phyloP scores from a whole-genome alignment of 1,140 invertebrate species.

The Andricus grossulariae region DNA sequence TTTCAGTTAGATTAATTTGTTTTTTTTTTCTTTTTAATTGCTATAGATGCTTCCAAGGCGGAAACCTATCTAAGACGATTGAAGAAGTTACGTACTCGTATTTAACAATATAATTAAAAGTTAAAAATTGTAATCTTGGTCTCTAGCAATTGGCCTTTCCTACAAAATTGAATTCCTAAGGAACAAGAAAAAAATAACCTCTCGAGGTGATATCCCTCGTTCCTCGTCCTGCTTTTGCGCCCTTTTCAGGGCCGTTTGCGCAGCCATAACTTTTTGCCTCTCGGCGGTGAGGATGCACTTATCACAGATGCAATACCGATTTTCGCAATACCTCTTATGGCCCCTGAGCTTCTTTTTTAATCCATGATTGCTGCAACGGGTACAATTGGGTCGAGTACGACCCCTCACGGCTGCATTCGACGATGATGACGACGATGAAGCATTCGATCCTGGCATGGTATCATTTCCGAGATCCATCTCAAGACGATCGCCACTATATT shows the following conservation, averaged over 20 bases:
- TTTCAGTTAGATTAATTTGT: no score
- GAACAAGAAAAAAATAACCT: constrained; percentile 61
- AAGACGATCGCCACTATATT: neutral
- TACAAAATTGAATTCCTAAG: no score
- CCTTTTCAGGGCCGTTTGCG: constrained; percentile 79
- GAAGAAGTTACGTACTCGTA: no score
- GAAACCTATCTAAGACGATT: no score
- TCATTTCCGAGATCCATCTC: neutral
- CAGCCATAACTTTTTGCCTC: constrained; percentile 87
- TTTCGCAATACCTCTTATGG: constrained; percentile 93
- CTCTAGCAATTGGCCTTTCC: neutral
- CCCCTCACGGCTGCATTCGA: no score
- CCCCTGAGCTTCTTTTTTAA: constrained; percentile 90
- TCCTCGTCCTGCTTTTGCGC: neutral
- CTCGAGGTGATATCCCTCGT: constrained; percentile 56
- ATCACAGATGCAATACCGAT: constrained; percentile 86
- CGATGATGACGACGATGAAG: neutral
- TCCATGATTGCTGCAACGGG: constrained; percentile 90
- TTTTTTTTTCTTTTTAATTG: no score
- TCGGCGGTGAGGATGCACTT: constrained; percentile 83
- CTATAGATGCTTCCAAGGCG: no score
- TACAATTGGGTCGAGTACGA: constrained; percentile 82
- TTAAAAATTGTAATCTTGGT: neutral
- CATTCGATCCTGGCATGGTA: neutral
- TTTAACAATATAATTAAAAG: no score